These are phyloP conservation scores for Melanotaenia pygmaea DNA, from an alignment of 2,797 vertebrate species.

Conservation along the genomic window DNA sequence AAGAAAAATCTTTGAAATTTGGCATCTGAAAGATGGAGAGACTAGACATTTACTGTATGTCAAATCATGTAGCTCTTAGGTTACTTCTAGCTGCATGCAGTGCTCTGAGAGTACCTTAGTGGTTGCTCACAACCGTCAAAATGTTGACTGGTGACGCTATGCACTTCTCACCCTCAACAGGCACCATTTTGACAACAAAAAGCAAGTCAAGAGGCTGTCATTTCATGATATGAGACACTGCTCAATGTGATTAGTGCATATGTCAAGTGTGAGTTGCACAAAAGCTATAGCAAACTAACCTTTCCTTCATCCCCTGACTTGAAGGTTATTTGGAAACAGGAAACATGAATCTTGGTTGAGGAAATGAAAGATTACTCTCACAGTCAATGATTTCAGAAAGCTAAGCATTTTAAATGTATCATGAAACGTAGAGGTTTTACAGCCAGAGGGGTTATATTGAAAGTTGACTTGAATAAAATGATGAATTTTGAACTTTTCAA, in stretches of 20 bases:
- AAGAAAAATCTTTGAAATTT: background rate
- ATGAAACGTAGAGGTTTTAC: background rate
- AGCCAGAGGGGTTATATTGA: background rate
- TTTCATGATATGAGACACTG: background rate
- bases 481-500: background rate
- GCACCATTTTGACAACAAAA: conserved; percentile 1
- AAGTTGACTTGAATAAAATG: background rate
- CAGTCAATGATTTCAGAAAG: background rate
- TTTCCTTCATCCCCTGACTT: background rate
- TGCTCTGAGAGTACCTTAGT: conserved; percentile 1
- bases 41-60: background rate
- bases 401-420: background rate
- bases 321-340: conserved; percentile 1
- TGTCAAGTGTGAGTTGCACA: background rate
- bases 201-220: background rate
- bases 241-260: background rate
- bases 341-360: background rate
- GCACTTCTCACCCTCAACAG: conserved; percentile 13
- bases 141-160: conserved; percentile 5
- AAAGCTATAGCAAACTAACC: background rate
- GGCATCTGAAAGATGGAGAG: background rate
- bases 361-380: background rate
- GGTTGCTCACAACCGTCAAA: conserved; percentile 6
- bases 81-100: background rate
- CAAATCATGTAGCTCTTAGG: background rate